phyloP scores from a whole-genome alignment of 2,113 vertebrate species.

The Megaleporinus macrocephalus region DNA sequence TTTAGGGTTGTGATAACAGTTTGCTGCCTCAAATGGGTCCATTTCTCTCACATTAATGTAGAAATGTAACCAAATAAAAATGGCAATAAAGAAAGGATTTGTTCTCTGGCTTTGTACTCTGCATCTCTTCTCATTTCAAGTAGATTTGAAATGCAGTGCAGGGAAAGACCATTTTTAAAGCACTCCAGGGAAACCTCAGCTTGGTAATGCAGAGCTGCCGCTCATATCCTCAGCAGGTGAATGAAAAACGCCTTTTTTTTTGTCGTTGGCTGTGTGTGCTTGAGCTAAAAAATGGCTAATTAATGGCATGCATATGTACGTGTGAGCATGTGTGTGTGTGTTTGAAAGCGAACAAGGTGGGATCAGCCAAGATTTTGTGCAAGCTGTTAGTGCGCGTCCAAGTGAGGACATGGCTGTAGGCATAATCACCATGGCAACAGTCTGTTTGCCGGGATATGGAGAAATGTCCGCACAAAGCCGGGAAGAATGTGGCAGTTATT shows the following conservation, averaged over 20 bases:
- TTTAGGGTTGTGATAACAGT: constrained; percentile 6
- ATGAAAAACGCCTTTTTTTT: constrained; percentile 34
- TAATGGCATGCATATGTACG: constrained; percentile 17
- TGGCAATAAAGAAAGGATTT: not conserved
- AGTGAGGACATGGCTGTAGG: constrained; percentile 70
- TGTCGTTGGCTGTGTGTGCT: constrained; percentile 17
- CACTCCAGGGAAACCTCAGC: constrained; percentile 25
- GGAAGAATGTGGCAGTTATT: constrained; percentile 8
- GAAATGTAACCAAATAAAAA: constrained; percentile 3
- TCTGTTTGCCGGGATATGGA: constrained; percentile 59
- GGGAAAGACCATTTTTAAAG: constrained; percentile 13
- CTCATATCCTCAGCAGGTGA: constrained; percentile 19
- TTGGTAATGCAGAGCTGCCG: constrained; percentile 27
- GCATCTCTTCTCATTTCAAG: not conserved
- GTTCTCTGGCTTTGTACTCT: constrained; percentile 4
- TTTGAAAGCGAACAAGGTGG: constrained; percentile 12
- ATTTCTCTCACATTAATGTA: not conserved
- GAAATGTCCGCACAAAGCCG: constrained; percentile 53
- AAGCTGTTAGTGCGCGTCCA: constrained; percentile 41
- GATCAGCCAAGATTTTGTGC: constrained; percentile 40
- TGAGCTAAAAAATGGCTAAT: not conserved
- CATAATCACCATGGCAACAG: constrained; percentile 74
- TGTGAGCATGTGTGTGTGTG: constrained; percentile 22
- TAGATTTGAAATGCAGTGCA: constrained; percentile 5
- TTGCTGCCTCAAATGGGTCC: not conserved